Evolutionary conservation across 2,888 invertebrate species (phyloP).

Genomic region (Dusona sp.): DNA sequence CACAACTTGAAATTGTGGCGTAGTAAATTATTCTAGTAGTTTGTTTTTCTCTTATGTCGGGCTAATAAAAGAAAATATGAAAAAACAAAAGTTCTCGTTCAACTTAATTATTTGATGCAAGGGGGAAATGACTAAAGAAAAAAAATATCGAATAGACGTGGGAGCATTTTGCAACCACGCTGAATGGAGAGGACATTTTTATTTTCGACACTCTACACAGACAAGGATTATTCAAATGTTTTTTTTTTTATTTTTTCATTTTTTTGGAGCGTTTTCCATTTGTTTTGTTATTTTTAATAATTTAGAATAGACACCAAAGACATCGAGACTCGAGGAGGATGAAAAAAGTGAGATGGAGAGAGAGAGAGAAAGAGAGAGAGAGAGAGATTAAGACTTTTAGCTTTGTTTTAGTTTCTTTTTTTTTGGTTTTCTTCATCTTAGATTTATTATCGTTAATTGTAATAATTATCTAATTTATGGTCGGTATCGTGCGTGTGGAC

Average conservation of each 20-base stretch:
- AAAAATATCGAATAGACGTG: conserved; percentile 31
- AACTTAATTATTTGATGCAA: conserved; percentile 33
- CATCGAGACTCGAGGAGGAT: conserved; percentile 78
- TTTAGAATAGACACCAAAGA: conserved; percentile 81
- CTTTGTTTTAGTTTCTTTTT: conserved; percentile 62
- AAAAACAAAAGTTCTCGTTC: conserved; percentile 57
- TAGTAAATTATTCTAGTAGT: conserved; percentile 63
- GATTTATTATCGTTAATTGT: conserved; percentile 39
- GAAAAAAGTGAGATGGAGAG: conserved; percentile 77
- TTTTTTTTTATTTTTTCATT: conserved; percentile 48
- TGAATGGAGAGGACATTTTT: conserved; percentile 65
- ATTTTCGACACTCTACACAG: conserved; percentile 67
- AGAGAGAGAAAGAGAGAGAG: conserved; percentile 72
- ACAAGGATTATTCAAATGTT: conserved; percentile 66
- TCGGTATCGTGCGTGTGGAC: conserved; percentile 77
- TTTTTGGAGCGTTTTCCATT: conserved; percentile 26
- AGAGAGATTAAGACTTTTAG: conserved; percentile 53
- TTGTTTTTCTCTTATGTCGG: conserved; percentile 54
- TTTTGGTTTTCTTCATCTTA: conserved; percentile 30
- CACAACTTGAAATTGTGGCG: conserved; percentile 39
- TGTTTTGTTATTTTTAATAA: conserved; percentile 54
- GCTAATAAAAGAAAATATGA: conserved; percentile 53
- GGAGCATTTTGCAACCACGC: conserved; percentile 78
- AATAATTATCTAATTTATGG: conserved; percentile 69
- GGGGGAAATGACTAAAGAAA: conserved; percentile 49